A percentile compares a stretch with the other conserved stretches of the same genome.
Conservation (phyloP, 2,888 invertebrate species). For the Rambutsinella grinnellia region DNA sequence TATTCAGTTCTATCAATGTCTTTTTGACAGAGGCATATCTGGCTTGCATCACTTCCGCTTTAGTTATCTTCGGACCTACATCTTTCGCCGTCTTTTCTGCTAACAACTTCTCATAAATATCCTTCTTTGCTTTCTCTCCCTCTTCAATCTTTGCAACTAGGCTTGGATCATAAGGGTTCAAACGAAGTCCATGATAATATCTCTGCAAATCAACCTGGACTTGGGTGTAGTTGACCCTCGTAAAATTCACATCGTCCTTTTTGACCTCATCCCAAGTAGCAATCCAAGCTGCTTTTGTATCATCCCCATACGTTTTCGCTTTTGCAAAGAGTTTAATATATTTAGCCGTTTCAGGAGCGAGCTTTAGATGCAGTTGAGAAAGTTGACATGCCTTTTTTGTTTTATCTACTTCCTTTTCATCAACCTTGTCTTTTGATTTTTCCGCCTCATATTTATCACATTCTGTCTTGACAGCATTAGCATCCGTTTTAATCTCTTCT, state of each 20-base stretch:
- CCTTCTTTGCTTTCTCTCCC: not conserved
- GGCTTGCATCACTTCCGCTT: slow-evolving; percentile 11
- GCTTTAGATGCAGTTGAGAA: not conserved
- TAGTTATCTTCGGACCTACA: slow-evolving; percentile 13
- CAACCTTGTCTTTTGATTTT: not conserved
- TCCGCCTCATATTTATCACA: not conserved
- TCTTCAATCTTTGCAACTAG: not conserved
- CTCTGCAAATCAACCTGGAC: not conserved
- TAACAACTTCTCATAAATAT: not conserved
- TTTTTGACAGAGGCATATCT: not conserved
- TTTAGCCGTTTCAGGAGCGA: not conserved
- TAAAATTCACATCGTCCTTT: not conserved
- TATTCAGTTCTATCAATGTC: not conserved
- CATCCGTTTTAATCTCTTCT: not conserved
- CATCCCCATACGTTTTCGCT: slow-evolving; percentile 4
- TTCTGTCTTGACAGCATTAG: not conserved
- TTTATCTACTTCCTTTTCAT: not conserved
- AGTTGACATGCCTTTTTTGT: not conserved
- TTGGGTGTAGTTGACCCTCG: not conserved
- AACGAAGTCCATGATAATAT: not conserved
- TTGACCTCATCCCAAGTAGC: not conserved
- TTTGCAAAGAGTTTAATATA: slow-evolving; percentile 10
- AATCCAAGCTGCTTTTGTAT: slow-evolving; percentile 7
- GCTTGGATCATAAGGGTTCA: slow-evolving; percentile 6
- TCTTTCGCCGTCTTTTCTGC: slow-evolving; percentile 2